Conservation (phyloP, 53 echinoderm and acorn worm genomes). For the Actinopyga echinites region DNA sequence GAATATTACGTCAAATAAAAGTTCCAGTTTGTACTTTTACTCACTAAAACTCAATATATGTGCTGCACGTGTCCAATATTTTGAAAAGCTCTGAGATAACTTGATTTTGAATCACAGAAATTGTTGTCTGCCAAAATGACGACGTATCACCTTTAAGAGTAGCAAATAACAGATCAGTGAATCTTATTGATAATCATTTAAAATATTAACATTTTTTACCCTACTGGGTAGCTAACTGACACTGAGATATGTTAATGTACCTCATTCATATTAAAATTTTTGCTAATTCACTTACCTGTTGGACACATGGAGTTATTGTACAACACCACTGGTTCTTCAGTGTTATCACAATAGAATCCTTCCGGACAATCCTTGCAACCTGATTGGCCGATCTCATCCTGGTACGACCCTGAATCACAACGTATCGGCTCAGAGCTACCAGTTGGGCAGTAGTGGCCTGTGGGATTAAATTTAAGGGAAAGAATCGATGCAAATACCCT, state of each 20-base stretch:
- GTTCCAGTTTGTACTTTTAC: no score
- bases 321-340: constrained; percentile 84
- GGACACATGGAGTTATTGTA: constrained; percentile 88
- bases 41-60: no score
- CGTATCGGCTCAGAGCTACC: constrained; percentile 81
- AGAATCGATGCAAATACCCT: background rate
- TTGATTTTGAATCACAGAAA: no score
- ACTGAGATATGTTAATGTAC: no score
- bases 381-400: constrained; percentile 91
- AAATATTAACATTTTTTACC: no score
- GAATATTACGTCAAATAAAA: no score
- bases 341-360: constrained; percentile 88
- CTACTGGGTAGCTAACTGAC: no score
- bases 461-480: background rate
- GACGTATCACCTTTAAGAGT: no score
- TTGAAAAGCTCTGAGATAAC: no score
- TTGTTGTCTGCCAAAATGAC: no score
- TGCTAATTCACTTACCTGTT: constrained; percentile 63
- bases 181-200: background rate
- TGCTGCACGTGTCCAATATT: no score
- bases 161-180: background rate
- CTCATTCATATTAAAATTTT: no score
- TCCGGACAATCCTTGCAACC: constrained; percentile 80
- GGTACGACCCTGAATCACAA: constrained; percentile 83
- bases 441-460: constrained; percentile 82